Conservation (phyloP, 2,888 invertebrate genomes). For the Xestobium rufovillosum region DNA sequence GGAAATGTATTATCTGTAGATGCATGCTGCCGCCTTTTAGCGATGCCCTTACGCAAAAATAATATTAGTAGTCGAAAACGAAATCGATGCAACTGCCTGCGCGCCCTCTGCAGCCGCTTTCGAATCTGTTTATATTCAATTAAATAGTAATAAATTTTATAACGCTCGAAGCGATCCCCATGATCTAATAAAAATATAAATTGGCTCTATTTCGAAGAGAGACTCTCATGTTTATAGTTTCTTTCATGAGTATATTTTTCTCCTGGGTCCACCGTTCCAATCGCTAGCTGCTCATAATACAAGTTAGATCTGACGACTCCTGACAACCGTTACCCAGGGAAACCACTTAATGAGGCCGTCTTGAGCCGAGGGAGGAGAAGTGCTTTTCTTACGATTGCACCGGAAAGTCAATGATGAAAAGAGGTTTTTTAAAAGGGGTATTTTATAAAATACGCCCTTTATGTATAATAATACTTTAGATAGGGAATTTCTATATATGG, state of each 20-base stretch:
- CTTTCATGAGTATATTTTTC: constrained; percentile 23
- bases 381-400: constrained; percentile 34
- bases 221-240: constrained; percentile 13
- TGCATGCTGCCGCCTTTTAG: too few relatives aligned
- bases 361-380: constrained; percentile 26
- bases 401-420: constrained; percentile 37
- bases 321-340: constrained; percentile 42
- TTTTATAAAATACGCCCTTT: constrained; percentile 26
- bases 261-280: constrained; percentile 24
- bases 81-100: too few relatives aligned
- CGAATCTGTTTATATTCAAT: too few relatives aligned
- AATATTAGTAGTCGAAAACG: too few relatives aligned
- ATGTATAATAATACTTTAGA: constrained; percentile 14
- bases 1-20: too few relatives aligned
- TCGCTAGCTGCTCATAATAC: constrained; percentile 30
- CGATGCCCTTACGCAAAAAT: too few relatives aligned
- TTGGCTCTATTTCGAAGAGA: constrained; percentile 4
- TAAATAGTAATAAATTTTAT: too few relatives aligned
- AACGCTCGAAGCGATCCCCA: too few relatives aligned
- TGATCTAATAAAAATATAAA: too few relatives aligned
- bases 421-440: constrained; percentile 26
- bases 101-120: too few relatives aligned
- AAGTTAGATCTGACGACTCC: constrained; percentile 33
- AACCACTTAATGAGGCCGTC: constrained; percentile 42
- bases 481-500: too few relatives aligned